Percentiles rank a stretch among this genome's conserved stretches.
phyloP scores from a whole-genome alignment of 2,797 vertebrate species.

The Chelmon rostratus region DNA sequence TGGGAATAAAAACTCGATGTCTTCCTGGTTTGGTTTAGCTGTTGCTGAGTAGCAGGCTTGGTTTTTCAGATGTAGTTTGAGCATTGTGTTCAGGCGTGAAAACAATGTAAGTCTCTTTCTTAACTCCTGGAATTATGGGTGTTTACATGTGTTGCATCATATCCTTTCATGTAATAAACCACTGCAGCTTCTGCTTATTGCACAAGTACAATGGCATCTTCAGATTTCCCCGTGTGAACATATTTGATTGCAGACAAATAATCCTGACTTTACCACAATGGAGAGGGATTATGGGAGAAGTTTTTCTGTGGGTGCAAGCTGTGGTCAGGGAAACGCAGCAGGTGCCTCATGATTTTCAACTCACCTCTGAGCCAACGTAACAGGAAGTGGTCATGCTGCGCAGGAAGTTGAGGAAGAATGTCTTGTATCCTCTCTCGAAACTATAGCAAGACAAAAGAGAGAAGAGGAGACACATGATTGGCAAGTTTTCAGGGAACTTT shows the following conservation, averaged over 20 bases:
- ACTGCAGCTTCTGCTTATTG: slow-evolving; percentile 30
- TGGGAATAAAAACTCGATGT: neutral
- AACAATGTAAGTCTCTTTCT: slow-evolving; percentile 23
- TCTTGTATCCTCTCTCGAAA: slow-evolving; percentile 92
- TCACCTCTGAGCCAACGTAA: slow-evolving; percentile 96
- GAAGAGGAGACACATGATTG: neutral
- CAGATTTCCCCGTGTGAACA: neutral
- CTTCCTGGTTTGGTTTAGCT: neutral
- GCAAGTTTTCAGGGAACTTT: neutral
- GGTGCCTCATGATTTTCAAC: slow-evolving; percentile 13
- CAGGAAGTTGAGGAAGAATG: slow-evolving; percentile 88
- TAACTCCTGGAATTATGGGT: neutral
- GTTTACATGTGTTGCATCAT: slow-evolving; percentile 20
- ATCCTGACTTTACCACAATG: neutral
- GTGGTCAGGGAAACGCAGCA: neutral
- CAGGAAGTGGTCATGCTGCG: slow-evolving; percentile 92
- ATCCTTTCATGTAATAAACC: slow-evolving; percentile 29
- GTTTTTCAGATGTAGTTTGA: slow-evolving; percentile 4
- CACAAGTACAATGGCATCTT: fast-evolving
- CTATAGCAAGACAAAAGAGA: slow-evolving; percentile 70
- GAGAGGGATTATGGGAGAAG: neutral
- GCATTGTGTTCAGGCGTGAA: neutral
- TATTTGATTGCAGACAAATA: neutral
- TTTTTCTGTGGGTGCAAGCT: neutral
- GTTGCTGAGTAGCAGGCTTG: neutral